Evolutionary conservation across 2,113 vertebrate species (phyloP), one percentile per base, ranked within the genome.

Genomic region (Periophthalmodon schlosseri): DNA sequence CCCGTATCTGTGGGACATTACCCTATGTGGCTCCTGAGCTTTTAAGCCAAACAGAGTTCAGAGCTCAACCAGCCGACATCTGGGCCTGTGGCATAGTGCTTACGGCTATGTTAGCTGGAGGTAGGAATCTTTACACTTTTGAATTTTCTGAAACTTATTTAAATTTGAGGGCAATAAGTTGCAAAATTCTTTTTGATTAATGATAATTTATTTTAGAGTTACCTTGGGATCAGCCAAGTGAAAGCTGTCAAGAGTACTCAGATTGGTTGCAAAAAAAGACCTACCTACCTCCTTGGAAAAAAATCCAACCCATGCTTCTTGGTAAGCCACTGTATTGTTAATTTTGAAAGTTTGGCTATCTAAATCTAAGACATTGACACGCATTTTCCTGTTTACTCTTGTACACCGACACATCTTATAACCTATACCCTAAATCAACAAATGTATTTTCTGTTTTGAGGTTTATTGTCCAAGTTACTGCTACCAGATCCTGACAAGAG

Each of bases 21-120:
- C 98, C 97, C 3, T 99, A 99, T 5, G 95, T 99, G 74, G 96
- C 97, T n/a, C 97, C 96, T 0, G 97, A 99, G 82, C 94, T 99
- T 64, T 92, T 99, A 68, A 92, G 95, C 69, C 91, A 92, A 34
- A 87, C 87, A 0, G 94, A 96, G 20, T 99, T 97, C 90, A 85
- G 91, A 15, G 97, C 98, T 0, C 96, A 97, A 80, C 96, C 97
- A 0, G 96, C 96, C 2, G 97, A 99, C 58, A 81, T 97, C 69
- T 99, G 98, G 98, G 96, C 98, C 0, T 99, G 98, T 73, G 97
- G 97, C 1, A 96, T 99, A 34, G 97, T 99, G 20, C 96, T 99
- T 21, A 96, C 96, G 0, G 96, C 97, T n/a, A 99, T 99, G 97
- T 87, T 99, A 86, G 97, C 97, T 8, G 97, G 97, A 94, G 97